A percentile compares a stretch with the other conserved stretches of the same genome.
These are phyloP conservation scores for Heliconius sara DNA, from an alignment of 2,888 invertebrate species.

Conservation along the genomic window DNA sequence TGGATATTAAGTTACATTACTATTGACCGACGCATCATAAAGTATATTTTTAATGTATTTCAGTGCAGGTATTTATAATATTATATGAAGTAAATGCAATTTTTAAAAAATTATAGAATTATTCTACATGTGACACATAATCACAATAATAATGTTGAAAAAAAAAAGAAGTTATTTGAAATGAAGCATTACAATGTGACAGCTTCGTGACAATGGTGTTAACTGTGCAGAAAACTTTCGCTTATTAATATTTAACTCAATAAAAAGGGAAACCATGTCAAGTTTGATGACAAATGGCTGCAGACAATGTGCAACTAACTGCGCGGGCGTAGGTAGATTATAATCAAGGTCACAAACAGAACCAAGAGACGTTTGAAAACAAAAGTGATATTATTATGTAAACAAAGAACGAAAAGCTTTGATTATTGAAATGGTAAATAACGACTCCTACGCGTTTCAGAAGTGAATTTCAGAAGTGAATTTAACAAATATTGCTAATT, in stretches of 20 bases:
- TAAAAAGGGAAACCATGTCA: constrained; percentile 74
- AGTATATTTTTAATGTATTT: background rate
- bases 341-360: constrained; percentile 67
- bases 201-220: constrained; percentile 31
- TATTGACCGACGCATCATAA: background rate
- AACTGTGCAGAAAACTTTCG: constrained; percentile 64
- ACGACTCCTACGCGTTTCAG: constrained; percentile 9
- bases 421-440: constrained; percentile 8
- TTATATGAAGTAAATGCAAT: no score
- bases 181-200: background rate
- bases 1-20: background rate
- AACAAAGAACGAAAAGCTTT: constrained; percentile 41
- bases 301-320: constrained; percentile 66
- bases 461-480: background rate
- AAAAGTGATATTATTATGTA: constrained; percentile 67
- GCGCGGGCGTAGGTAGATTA: constrained; percentile 59
- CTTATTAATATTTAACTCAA: constrained; percentile 69
- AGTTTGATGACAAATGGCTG: constrained; percentile 64
- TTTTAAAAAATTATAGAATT: background rate
- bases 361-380: constrained; percentile 67
- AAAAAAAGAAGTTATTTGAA: background rate
- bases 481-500: background rate
- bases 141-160: background rate
- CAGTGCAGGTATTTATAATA: background rate
- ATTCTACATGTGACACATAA: background rate